A percentile compares a stretch with the other conserved stretches of the same genome.
Evolutionary conservation across 2,888 invertebrate species (phyloP).

Genomic region (Eupithecia tripunctaria): DNA sequence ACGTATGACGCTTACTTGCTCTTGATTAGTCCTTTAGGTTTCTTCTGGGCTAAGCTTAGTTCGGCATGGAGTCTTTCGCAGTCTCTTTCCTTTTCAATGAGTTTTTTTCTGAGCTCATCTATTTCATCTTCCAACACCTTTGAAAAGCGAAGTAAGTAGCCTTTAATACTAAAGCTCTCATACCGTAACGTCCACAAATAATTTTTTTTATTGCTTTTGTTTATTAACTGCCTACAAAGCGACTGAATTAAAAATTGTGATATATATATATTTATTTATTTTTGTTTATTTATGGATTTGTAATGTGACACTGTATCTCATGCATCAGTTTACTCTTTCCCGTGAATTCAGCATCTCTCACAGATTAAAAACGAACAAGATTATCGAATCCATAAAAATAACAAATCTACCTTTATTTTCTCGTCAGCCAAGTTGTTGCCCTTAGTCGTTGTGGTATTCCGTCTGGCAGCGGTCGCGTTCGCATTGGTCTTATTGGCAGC

Average conservation of each 20-base stretch:
- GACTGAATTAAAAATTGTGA: no score
- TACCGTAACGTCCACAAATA: no score
- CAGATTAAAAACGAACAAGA: background rate
- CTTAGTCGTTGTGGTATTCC: slow-evolving; percentile 65
- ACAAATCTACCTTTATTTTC: slow-evolving; percentile 83
- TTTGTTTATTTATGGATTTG: no score
- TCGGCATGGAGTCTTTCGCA: slow-evolving; percentile 91
- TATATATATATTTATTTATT: no score
- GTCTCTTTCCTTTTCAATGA: slow-evolving; percentile 93
- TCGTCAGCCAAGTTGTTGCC: slow-evolving; percentile 85
- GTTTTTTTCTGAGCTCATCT: slow-evolving; percentile 88
- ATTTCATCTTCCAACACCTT: slow-evolving; percentile 88
- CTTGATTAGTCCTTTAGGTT: slow-evolving; percentile 85
- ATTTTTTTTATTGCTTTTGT: no score
- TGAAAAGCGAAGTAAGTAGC: slow-evolving; percentile 53
- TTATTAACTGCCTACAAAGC: no score
- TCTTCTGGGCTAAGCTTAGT: slow-evolving; percentile 86
- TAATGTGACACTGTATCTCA: background rate
- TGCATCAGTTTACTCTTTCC: background rate
- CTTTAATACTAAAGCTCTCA: background rate
- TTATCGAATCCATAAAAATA: background rate
- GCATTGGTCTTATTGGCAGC: slow-evolving; percentile 69
- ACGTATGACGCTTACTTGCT: slow-evolving; percentile 82
- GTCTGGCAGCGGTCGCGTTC: slow-evolving; percentile 62
- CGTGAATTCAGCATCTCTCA: no score